Evolutionary conservation across 2,888 invertebrate species (phyloP).

Genomic region (Arge pagana): DNA sequence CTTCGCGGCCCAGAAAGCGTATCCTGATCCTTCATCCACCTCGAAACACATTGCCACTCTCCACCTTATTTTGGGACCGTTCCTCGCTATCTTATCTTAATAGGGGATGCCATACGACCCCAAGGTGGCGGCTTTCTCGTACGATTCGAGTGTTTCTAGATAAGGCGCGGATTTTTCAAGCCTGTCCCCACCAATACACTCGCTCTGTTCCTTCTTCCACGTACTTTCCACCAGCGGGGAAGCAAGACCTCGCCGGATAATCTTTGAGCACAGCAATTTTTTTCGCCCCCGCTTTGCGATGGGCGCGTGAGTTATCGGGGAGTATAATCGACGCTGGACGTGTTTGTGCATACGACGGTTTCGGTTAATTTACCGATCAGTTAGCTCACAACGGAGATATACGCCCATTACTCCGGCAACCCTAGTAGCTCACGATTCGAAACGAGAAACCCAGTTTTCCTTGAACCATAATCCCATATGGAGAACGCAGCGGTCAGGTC

Average conservation of each 20-base stretch:
- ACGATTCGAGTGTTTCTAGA: conserved; percentile 33
- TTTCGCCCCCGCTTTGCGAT: too few relatives aligned
- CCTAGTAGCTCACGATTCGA: conserved; percentile 6
- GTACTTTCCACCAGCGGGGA: too few relatives aligned
- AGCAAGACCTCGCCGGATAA: too few relatives aligned
- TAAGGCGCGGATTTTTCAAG: conserved; percentile 35
- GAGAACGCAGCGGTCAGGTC: conserved; percentile 19
- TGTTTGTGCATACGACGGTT: too few relatives aligned
- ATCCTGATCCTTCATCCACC: background rate
- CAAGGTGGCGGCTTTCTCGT: conserved; percentile 33
- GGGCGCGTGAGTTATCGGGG: too few relatives aligned
- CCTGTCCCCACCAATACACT: too few relatives aligned
- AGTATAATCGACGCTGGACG: too few relatives aligned
- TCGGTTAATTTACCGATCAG: conserved; percentile 5
- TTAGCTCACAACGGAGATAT: conserved; percentile 1
- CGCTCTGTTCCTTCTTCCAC: background rate
- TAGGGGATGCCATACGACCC: conserved; percentile 33
- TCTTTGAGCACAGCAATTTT: too few relatives aligned
- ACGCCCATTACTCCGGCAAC: conserved; percentile 6
- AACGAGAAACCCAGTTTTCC: conserved; percentile 21
- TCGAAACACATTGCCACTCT: background rate
- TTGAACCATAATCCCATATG: conserved; percentile 22
- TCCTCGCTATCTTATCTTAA: conserved; percentile 44
- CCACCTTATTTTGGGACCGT: conserved; percentile 29
- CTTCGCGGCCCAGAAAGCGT: background rate